Evolutionary conservation across 2,888 invertebrate species (phyloP).

Genomic region (Drosophila greeni): DNA sequence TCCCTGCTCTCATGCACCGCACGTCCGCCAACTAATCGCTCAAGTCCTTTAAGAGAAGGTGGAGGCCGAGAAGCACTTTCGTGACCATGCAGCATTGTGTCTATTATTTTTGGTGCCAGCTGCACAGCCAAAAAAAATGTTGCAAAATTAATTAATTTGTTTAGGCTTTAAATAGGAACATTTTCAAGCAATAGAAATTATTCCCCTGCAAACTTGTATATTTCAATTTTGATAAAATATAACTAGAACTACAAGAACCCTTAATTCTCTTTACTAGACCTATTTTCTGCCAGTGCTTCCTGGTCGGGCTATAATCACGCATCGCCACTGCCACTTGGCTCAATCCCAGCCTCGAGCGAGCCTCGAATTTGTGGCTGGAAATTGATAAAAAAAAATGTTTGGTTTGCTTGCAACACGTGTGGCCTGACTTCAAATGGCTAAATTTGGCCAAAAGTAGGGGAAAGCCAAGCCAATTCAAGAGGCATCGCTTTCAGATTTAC

Average conservation of each 20-base stretch:
- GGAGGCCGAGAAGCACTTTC: constrained; percentile 34
- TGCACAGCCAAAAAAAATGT: not conserved
- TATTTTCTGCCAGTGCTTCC: not conserved
- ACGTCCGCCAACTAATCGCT: constrained; percentile 74
- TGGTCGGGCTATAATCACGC: constrained; percentile 55
- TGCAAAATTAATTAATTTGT: too few relatives aligned
- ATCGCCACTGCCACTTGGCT: constrained; percentile 58
- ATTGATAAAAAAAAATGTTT: constrained; percentile 69
- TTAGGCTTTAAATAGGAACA: too few relatives aligned
- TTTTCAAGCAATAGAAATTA: not conserved
- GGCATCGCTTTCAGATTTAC: not conserved
- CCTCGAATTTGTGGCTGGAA: constrained; percentile 31
- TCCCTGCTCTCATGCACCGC: constrained; percentile 56
- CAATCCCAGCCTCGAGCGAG: constrained; percentile 51
- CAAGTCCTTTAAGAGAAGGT: constrained; percentile 64
- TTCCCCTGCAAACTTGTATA: not conserved
- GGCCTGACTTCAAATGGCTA: constrained; percentile 61
- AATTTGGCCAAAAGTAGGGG: constrained; percentile 32
- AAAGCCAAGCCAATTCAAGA: not conserved
- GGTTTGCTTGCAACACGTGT: constrained; percentile 39
- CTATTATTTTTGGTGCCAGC: constrained; percentile 9
- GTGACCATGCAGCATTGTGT: constrained; percentile 53
- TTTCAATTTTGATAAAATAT: not conserved
- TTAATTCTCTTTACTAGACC: not conserved
- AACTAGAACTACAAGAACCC: not conserved